Percentiles rank a stretch among this genome's conserved stretches.
phyloP scores from a whole-genome alignment of 2,888 invertebrate genomes.

The Microplitis manilae region DNA sequence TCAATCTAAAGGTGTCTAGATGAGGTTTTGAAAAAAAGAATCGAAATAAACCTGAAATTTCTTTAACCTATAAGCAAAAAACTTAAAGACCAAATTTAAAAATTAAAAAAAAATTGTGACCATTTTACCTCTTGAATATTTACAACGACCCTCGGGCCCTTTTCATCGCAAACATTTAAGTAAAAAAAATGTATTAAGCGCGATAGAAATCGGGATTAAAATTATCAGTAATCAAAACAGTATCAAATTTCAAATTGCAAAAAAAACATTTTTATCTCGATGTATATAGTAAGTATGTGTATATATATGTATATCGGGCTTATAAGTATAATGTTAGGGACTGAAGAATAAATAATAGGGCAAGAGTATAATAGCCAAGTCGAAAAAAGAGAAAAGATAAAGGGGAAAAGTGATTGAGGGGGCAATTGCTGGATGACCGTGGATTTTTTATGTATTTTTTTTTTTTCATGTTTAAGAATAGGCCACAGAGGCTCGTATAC shows the following conservation, averaged over 20 bases:
- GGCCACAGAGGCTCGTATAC: slow-evolving; percentile 61
- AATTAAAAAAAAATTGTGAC: too few species aligned
- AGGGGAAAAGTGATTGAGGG: slow-evolving; percentile 28
- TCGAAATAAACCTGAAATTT: too few species aligned
- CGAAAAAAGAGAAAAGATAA: slow-evolving; percentile 44
- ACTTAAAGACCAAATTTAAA: too few species aligned
- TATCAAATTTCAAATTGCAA: neutral
- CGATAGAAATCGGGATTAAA: neutral
- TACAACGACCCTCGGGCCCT: too few species aligned
- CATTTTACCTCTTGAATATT: too few species aligned
- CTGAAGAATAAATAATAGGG: slow-evolving; percentile 36
- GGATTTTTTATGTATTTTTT: slow-evolving; percentile 41
- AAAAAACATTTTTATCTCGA: neutral
- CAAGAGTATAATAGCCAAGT: slow-evolving; percentile 21
- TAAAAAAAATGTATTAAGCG: too few species aligned
- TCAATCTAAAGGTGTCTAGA: too few species aligned
- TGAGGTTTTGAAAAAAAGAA: too few species aligned
- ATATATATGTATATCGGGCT: slow-evolving; percentile 4
- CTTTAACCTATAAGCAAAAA: too few species aligned
- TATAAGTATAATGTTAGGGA: neutral
- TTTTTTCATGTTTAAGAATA: slow-evolving; percentile 50
- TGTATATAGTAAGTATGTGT: neutral
- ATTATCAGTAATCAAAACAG: neutral
- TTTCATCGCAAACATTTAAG: too few species aligned
- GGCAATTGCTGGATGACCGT: slow-evolving; percentile 54